phyloP scores from a whole-genome alignment of 35 echinoderm and acorn worm genomes.

The Strongylocentrotus purpuratus region DNA sequence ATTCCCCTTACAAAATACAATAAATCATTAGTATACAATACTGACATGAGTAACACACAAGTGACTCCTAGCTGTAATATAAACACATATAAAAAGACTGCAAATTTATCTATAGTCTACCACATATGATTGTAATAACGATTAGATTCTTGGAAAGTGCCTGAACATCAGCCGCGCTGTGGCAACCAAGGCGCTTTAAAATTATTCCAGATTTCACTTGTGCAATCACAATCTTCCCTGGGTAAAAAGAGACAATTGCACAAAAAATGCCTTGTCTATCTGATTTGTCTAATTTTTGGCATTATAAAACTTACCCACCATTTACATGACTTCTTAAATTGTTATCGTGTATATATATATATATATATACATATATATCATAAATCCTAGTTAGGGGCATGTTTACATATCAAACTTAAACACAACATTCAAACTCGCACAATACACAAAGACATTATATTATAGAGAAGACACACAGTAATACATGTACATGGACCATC shows the following conservation, averaged over 20 bases:
- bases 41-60: background rate
- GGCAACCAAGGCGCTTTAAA: background rate
- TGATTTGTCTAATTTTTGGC: background rate
- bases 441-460: background rate
- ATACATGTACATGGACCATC: background rate
- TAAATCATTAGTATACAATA: background rate
- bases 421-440: background rate
- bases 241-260: background rate
- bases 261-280: background rate
- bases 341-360: background rate
- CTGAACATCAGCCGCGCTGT: background rate
- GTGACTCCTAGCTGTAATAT: background rate
- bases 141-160: background rate
- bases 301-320: background rate
- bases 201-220: too few species aligned
- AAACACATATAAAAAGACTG: background rate
- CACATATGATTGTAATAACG: too few species aligned
- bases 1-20: background rate
- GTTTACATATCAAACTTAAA: background rate
- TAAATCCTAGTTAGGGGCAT: background rate
- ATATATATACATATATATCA: too few species aligned
- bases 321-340: background rate
- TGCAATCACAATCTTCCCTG: background rate
- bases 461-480: background rate
- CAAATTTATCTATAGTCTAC: background rate